phyloP scores from a whole-genome alignment of 2,888 invertebrate species.

The Drosophila diplacantha region DNA sequence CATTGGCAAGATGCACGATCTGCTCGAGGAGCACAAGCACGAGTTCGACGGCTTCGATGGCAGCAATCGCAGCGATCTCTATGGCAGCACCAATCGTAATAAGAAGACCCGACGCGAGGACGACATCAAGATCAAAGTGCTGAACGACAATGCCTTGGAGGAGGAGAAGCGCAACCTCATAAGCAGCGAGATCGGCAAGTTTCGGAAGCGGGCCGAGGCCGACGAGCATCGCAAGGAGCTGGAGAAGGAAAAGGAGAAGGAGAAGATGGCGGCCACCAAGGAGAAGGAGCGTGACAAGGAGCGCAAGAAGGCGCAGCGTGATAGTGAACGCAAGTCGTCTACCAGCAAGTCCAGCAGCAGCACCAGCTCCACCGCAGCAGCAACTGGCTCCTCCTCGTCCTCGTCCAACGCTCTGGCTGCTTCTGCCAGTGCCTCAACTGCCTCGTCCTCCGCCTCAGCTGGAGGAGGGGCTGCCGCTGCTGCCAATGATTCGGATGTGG shows the following conservation, averaged over 20 bases:
- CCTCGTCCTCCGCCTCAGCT: background rate
- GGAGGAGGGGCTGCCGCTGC: background rate
- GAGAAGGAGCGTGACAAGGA: slow-evolving; percentile 79
- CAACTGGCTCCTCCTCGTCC: background rate
- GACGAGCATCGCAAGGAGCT: slow-evolving; percentile 78
- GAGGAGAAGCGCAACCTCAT: slow-evolving; percentile 98
- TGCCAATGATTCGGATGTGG: slow-evolving; percentile 48
- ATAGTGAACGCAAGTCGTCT: slow-evolving; percentile 66
- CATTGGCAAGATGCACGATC: slow-evolving; percentile 86
- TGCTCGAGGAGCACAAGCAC: slow-evolving; percentile 86
- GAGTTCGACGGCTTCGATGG: slow-evolving; percentile 75
- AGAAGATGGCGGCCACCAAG: slow-evolving; percentile 72
- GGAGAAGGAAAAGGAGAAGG: slow-evolving; percentile 78
- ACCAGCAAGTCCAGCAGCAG: slow-evolving; percentile 45
- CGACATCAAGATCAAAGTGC: slow-evolving; percentile 79
- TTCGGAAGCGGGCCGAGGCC: slow-evolving; percentile 89
- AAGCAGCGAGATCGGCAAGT: slow-evolving; percentile 97
- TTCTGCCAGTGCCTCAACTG: background rate
- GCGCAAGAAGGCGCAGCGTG: slow-evolving; percentile 75
- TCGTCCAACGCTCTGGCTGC: slow-evolving; percentile 40
- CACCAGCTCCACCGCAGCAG: slow-evolving; percentile 1
- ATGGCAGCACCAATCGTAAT: slow-evolving; percentile 59
- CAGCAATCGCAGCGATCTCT: slow-evolving; percentile 62
- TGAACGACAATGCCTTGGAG: slow-evolving; percentile 93
- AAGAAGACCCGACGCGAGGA: slow-evolving; percentile 70